phyloP scores from a whole-genome alignment of 1,140 invertebrate genomes.

The Drosophila bifasciata region DNA sequence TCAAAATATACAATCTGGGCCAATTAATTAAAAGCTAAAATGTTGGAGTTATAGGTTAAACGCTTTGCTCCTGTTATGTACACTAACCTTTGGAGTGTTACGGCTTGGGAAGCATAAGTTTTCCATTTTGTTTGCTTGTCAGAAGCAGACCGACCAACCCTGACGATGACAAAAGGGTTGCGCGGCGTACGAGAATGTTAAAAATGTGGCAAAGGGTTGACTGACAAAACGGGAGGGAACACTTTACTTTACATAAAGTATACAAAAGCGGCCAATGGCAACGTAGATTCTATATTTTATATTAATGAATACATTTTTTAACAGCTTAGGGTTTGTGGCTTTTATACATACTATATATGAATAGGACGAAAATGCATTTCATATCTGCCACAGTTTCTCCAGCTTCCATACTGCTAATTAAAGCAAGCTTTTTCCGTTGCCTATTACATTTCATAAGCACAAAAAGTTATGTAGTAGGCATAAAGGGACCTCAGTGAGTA shows the following conservation, averaged over 20 bases:
- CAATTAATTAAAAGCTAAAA: constrained; percentile 63
- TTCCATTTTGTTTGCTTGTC: constrained; percentile 43
- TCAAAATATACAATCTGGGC: constrained; percentile 52
- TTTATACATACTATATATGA: too few species aligned
- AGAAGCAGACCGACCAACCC: constrained; percentile 40
- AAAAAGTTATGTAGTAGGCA: constrained; percentile 1
- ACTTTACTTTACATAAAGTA: constrained; percentile 4
- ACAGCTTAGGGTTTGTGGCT: neutral
- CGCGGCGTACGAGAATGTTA: constrained; percentile 1
- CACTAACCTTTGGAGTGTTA: constrained; percentile 9
- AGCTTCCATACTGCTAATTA: neutral
- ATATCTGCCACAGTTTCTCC: too few species aligned
- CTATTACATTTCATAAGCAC: constrained; percentile 53
- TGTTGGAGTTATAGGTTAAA: constrained; percentile 54
- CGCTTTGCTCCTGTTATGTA: constrained; percentile 17
- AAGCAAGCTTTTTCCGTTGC: neutral
- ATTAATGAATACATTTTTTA: neutral
- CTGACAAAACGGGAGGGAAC: constrained; percentile 3
- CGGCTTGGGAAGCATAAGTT: constrained; percentile 4
- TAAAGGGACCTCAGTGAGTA: constrained; percentile 9
- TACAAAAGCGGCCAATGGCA: constrained; percentile 49
- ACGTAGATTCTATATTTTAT: neutral
- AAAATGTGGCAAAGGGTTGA: constrained; percentile 47
- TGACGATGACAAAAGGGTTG: constrained; percentile 40
- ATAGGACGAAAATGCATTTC: too few species aligned